phyloP scores from a whole-genome alignment of 2,797 vertebrate species.

The Malurus splendens region DNA sequence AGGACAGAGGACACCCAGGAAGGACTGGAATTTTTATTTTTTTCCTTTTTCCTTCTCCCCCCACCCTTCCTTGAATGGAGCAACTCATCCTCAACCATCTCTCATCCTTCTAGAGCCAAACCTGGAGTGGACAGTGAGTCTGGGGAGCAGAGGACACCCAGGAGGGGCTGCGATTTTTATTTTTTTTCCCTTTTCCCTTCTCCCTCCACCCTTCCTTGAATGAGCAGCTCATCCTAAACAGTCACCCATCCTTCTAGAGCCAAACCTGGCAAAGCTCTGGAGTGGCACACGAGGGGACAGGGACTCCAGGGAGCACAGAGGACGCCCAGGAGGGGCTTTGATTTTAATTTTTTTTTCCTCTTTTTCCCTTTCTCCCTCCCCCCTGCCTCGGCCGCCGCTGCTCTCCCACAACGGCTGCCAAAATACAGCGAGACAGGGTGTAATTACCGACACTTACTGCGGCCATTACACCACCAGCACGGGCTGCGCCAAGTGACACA shows the following conservation, averaged over 20 bases:
- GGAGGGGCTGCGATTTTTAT: not conserved
- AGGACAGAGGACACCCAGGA: too few relatives aligned
- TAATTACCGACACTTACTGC: conserved; percentile 98
- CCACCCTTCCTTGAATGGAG: too few relatives aligned
- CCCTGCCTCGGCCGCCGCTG: conserved; percentile 60
- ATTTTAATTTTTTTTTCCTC: not conserved
- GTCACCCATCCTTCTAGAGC: too few relatives aligned
- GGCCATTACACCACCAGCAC: conserved; percentile 97
- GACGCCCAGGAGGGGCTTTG: not conserved
- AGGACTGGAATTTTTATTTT: too few relatives aligned
- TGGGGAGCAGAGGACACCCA: not conserved
- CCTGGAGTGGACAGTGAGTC: not conserved
- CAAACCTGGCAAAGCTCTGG: too few relatives aligned
- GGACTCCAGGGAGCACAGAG: not conserved
- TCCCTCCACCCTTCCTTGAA: fast-evolving
- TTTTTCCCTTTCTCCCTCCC: not conserved
- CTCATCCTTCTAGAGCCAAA: too few relatives aligned
- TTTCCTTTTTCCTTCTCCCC: too few relatives aligned
- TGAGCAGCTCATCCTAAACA: not conserved
- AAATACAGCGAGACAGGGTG: conserved; percentile 98
- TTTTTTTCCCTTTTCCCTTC: fast-evolving
- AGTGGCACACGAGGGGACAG: fast-evolving
- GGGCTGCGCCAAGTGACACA: conserved; percentile 92
- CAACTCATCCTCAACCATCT: too few relatives aligned
- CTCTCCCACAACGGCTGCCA: conserved; percentile 94